Base-by-base conservation (phyloP, 2,797 vertebrate genomes). In the Xiphorhynchus erythropygius region DNA sequence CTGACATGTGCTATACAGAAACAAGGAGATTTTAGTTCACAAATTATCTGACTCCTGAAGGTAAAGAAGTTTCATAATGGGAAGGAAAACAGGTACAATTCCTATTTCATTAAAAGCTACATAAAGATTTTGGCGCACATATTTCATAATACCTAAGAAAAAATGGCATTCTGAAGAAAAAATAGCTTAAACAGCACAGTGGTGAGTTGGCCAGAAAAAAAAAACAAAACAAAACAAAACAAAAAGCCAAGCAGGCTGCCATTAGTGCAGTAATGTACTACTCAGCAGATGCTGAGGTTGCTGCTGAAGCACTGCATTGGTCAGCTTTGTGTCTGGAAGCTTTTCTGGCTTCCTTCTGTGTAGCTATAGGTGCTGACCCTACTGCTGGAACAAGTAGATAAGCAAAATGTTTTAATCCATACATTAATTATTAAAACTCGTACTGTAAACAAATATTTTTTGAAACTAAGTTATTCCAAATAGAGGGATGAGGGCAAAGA, bases 361-460 rank as follows among this genome's bases (percentile, higher is more conserved):
- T 13, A 94, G 46, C 69, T 95, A 32, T 76, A 96, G 93, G 89
- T 95, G 86, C 67, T 96, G 95, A 97, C 96, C 97, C 87, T 90
- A 77, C 84, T 94, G 82, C 97, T 98, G 97, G 88, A 96, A 97
- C 33, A 53, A 39, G 69, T 49, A 82, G 97, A 97, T 97, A 98
- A 97, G 96, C 78, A 94, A 93, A 96, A 79, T 47, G 24, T 90
- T 96, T 96, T 97, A 97, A 97, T 94, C 90, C 7, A 0, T 86
- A 89, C 77, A 95, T 94, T 97, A 98, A 97, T 97, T 97, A 97
- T 77, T 97, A 90, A 97, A 97, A 97, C 94, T 94, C 19, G 2
- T 84, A 91, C 21, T 3, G 69, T 90, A 97, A 97, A 97, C 86
- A 97, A 97, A 90, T 94, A 96, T 92, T 96, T 96, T 89, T 76